phyloP scores from a whole-genome alignment of 2,797 vertebrate genomes.

The Arvicola amphibius region DNA sequence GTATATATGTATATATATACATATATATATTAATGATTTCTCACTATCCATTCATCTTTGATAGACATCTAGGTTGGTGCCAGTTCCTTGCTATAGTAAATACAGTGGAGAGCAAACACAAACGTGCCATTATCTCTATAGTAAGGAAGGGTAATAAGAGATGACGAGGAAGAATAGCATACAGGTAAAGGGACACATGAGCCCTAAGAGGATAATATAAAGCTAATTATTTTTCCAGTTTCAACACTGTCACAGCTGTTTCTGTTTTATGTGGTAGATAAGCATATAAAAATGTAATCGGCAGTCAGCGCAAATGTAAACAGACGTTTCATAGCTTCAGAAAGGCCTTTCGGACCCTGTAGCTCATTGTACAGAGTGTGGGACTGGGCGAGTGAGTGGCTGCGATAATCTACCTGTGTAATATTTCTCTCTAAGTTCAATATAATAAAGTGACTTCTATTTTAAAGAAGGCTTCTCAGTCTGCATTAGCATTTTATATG shows the following conservation, averaged over 20 bases:
- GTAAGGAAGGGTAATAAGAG: background rate
- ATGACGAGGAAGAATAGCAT: background rate
- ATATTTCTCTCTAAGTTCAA: background rate
- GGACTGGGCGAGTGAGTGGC: background rate
- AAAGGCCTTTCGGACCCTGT: background rate
- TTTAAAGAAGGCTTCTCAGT: background rate
- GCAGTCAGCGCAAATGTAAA: background rate
- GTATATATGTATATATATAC: too few relatives aligned
- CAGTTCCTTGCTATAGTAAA: background rate
- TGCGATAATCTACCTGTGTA: background rate
- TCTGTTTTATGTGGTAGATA: background rate
- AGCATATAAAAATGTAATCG: background rate
- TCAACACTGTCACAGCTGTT: background rate
- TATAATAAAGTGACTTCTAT: background rate
- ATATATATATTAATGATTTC: too few relatives aligned
- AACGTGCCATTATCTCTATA: background rate
- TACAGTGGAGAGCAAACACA: background rate
- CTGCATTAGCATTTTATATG: background rate
- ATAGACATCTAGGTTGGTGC: background rate
- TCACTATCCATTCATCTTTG: too few relatives aligned
- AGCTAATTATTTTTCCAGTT: background rate
- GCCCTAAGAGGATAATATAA: background rate
- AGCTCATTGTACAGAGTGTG: background rate
- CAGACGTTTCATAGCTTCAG: background rate
- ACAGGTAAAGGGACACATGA: background rate